Evolutionary conservation across 1,140 invertebrate species (phyloP), one percentile per base, ranked within the genome.

Genomic region (Drosophila lacteicornis): DNA sequence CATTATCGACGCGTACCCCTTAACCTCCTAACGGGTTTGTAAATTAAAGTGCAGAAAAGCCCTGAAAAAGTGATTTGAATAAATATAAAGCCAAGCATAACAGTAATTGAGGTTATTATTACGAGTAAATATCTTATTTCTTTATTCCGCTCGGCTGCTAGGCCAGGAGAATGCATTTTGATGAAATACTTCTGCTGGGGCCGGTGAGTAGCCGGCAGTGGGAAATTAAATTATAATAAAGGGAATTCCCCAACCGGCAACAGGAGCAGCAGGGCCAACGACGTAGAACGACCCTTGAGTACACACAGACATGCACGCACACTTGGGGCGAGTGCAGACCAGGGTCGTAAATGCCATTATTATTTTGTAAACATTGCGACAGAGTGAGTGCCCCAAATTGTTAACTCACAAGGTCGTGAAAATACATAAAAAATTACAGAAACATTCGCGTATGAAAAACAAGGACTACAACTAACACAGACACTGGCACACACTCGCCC

Each of bases 341-440:
- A 75, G 85, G 84, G 85, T 90, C 85, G 87, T 84, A 90, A 84
- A 90, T 75, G 85, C 81, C 74, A 84, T 88, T 88, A 90, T 84
- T 84, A 84, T 84, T 77, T 88, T 84, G 84, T 88, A 90, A 88
- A 90, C 85, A 88, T 78, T 83, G 83, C 84, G 83, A 75, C 85
- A 79, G 73, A 77, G 78, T 79, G 74, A 76, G 78, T 81, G 81
- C 61, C 66, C 84, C 79, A 90, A 88, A 88, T 81, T 90, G 85
- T 88, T 81, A 81, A 79, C 85, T 90, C 73, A 75, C 85, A 88
- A 88, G 85, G 85, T 90, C 78, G 78, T 83, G 60, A 46, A 63
- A 70, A 76, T 67, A 79, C 49, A 71, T 59, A 60, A 70, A 70
- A 85, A 76, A 77, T 30, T 30, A n/a, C 30, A 42, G 3, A 61